Percentiles rank a stretch among this genome's conserved stretches.
phyloP scores from a whole-genome alignment of 2,113 vertebrate genomes.

The sheep (Ovis aries) region ARS-UI_Ramb_v3.0 NC_056070.1:61271501-61272000 shows the following conservation, averaged over 20 bases:
- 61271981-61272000: not conserved
- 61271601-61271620: constrained; percentile 20
- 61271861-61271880: constrained; percentile 69
- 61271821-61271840: not conserved
- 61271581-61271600: not conserved
- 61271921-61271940: not conserved
- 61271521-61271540: not conserved
- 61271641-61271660: not conserved
- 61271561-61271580: not conserved
- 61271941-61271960: not conserved
- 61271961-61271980: not conserved
- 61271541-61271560: not conserved
- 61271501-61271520: not conserved
- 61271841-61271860: not conserved
- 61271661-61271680: constrained; percentile 64
- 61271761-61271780: not conserved
- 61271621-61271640: constrained; percentile 30
- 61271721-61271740: constrained; percentile 21
- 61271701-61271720: constrained; percentile 70
- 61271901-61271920: not conserved
- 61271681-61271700: constrained; percentile 81
- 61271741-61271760: constrained; percentile 77
- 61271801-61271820: not conserved
- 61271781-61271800: not conserved
- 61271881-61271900: constrained; percentile 73